Percentiles rank a stretch among this genome's conserved stretches.
Evolutionary conservation across 1,140 invertebrate species (phyloP).

Genomic region (Papilio polyxenes): DNA sequence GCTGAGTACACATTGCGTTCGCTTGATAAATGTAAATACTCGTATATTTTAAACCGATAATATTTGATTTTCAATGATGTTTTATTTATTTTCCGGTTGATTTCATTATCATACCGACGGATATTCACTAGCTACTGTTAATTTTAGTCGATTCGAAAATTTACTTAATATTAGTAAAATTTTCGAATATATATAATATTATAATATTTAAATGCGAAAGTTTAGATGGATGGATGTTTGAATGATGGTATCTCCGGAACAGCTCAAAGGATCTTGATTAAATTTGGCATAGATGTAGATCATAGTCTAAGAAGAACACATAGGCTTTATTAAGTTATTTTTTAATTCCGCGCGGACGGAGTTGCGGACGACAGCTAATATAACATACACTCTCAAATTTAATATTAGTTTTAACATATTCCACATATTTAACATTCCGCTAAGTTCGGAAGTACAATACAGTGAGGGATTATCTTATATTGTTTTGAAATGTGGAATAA

Average conservation of each 20-base stretch:
- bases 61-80: slow-evolving; percentile 5
- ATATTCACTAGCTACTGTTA: no score
- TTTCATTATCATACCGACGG: neutral
- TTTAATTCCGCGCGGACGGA: no score
- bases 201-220: no score
- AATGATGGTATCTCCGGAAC: no score
- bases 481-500: neutral
- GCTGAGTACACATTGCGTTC: slow-evolving; percentile 16
- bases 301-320: no score
- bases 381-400: no score
- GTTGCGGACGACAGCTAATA: no score
- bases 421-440: neutral
- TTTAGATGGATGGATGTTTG: no score
- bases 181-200: no score
- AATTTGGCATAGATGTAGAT: no score
- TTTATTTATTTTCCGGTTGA: slow-evolving; percentile 2
- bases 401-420: neutral
- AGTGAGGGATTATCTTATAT: neutral
- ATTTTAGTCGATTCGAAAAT: neutral
- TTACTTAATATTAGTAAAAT: neutral
- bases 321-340: no score
- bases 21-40: slow-evolving; percentile 22
- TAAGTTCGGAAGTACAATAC: neutral
- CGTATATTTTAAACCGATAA: slow-evolving; percentile 19
- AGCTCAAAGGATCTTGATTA: no score